Evolutionary conservation across 1,140 invertebrate genomes (phyloP), one percentile per base, ranked within the genome.

Genomic region (Polypedilum pembai): DNA sequence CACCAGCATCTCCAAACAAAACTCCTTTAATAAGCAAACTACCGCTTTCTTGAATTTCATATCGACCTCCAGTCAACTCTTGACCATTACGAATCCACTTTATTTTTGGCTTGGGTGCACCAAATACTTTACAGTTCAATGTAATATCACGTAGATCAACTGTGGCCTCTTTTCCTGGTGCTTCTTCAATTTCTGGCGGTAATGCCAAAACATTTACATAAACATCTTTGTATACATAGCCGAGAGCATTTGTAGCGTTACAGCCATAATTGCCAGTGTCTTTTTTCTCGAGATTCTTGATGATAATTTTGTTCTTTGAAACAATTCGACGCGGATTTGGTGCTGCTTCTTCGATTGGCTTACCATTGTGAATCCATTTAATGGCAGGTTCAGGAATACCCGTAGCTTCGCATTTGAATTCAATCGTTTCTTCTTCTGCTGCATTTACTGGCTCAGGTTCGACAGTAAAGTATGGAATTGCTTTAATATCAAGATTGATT

Each of bases 191-290:
- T 79, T 94, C 92, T 18, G 98, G 96, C 41, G 93, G 89, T 74
- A 98, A 85, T 12, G 94, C 94, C 77, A 96, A 84, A 7, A 99
- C 97, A 85, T 99, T 99, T 7, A 99, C 88, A 80, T 94, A 99
- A 65, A 98, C 94, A 86, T 99, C 96, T 80, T 95, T 95, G 84
- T 97, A 99, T 12, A 98, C 94, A 83, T 99, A 99, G 40, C 98
- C 98, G 77, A 95, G 87, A n/a, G 91, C 92, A 82, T 99, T 99
- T 75, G 96, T 98, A 0, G 96, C 97, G 85, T 99, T 99, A 83
- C 98, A 99, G 73, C 98, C 96, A 80, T 98, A 96, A 83, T 99
- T 98, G 75, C 95, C 96, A 7, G 96, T 98, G 82, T 99, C 98
- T 63, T 87, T 87, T 82, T 95, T 96, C 17, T 87, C 85, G 18